A percentile compares a stretch with the other conserved stretches of the same genome.
Conservation (phyloP, 2,797 vertebrate genomes). For the Leptodactylus fallax region DNA sequence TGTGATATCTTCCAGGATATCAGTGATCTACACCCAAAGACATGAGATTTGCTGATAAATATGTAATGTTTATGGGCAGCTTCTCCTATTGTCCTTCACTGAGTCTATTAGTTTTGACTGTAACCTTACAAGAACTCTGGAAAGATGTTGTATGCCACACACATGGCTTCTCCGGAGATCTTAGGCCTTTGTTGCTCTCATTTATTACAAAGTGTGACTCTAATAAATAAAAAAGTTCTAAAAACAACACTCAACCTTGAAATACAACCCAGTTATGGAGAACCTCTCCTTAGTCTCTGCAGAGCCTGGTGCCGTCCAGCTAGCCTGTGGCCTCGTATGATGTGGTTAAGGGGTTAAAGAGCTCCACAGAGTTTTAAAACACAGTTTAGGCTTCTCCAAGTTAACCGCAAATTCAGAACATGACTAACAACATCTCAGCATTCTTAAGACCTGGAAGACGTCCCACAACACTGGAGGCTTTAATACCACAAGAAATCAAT, state of each 20-base stretch:
- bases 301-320: not conserved
- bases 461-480: conserved; percentile 62
- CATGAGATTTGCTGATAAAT: not conserved
- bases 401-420: conserved; percentile 70
- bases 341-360: conserved; percentile 69
- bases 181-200: not conserved
- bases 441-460: conserved; percentile 60
- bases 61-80: not conserved
- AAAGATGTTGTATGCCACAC: not conserved
- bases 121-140: conserved; percentile 24
- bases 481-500: conserved; percentile 48
- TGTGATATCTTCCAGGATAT: not conserved
- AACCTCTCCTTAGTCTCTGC: conserved; percentile 10
- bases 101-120: not conserved
- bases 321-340: conserved; percentile 62
- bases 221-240: not conserved
- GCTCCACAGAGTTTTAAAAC: conserved; percentile 64
- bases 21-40: not conserved
- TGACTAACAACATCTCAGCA: conserved; percentile 65
- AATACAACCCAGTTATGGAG: not conserved
- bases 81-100: not conserved
- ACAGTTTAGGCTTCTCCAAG: conserved; percentile 63
- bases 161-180: not conserved
- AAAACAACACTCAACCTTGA: conserved; percentile 12
- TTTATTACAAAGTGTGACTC: not conserved